A percentile compares a stretch with the other conserved stretches of the same genome.
These are phyloP conservation scores for Miltochrista miniata DNA, from an alignment of 2,888 invertebrate genomes.

Conservation along the genomic window DNA sequence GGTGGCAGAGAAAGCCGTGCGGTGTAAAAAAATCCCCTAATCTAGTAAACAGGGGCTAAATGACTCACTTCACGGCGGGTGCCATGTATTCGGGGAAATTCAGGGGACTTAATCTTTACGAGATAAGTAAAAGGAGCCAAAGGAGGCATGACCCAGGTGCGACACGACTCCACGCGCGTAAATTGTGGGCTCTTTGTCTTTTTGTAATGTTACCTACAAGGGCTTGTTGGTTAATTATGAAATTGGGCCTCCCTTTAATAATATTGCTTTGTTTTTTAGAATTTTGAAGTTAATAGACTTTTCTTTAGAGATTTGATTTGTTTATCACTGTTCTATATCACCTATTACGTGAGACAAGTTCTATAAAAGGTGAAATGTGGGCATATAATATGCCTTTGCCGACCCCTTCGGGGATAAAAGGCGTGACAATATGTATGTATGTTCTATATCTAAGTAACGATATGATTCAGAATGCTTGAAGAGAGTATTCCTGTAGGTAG, in stretches of 20 bases:
- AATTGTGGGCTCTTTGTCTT: conserved; percentile 73
- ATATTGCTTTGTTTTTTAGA: conserved; percentile 38
- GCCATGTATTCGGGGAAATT: conserved; percentile 69
- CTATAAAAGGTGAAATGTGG: no score
- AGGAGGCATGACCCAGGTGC: conserved; percentile 82
- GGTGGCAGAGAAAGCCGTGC: conserved; percentile 65
- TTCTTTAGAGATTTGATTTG: not conserved
- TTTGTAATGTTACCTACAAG: conserved; percentile 56
- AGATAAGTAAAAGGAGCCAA: conserved; percentile 82
- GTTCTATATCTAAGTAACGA: not conserved
- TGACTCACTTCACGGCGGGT: conserved; percentile 78
- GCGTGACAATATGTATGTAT: no score
- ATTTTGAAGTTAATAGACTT: not conserved
- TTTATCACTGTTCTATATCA: not conserved
- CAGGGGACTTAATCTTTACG: conserved; percentile 81
- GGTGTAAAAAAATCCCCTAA: conserved; percentile 80
- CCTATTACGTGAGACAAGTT: no score
- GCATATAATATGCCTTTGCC: no score
- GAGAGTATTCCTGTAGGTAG: no score
- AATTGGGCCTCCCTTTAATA: conserved; percentile 64
- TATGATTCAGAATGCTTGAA: no score
- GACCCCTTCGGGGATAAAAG: no score
- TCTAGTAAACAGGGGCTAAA: conserved; percentile 82
- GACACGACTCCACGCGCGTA: conserved; percentile 61
- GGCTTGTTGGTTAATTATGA: conserved; percentile 66